Evolutionary conservation across 2,888 invertebrate genomes (phyloP), one percentile per base, ranked within the genome.

Genomic region (Pristionchus maxplancki): DNA sequence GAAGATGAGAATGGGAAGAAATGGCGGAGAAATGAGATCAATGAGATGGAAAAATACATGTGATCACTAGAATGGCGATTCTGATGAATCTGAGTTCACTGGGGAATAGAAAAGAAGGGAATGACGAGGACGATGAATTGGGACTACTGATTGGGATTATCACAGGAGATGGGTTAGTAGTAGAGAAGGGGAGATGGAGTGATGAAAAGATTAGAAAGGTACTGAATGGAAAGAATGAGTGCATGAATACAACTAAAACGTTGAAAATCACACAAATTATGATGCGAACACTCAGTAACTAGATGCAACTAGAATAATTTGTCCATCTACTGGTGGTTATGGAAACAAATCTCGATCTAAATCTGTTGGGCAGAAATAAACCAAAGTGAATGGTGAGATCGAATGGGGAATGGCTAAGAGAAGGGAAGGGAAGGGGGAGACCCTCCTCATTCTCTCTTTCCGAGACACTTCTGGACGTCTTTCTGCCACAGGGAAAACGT

Each of bases 401-500:
- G 15, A 34, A 34, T 67, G 34, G 67, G 8, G 3, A 20, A 34
- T 67, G 31, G 34, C 31, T 34, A 15, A 67, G 13, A n/a, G 67
- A 34, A 34, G 13, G 17, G 34, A 67, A 17, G 31, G 31, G 11
- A 64, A 9, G n/a, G n/a, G n/a, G n/a, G n/a, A n/a, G n/a, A n/a
- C n/a, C n/a, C n/a, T 15, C 31, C 31, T 67, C 31, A 34, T 34
- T 67, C 34, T 13, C 67, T 67, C 67, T 13, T 34, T 44, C 78
- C n/a, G 40, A 82, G 82, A 50, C 87, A 48, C 34, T 71, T 28
- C 53, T 71, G 20, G 31, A 74, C 87, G n/a, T 67, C 71, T 40
- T 53, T 67, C 40, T 87, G 87, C 87, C 87, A 87, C 20, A 17
- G 20, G 0, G 31, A 71, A 71, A 87, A 87, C 6, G 67, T 34